A percentile compares a stretch with the other conserved stretches of the same genome.
phyloP scores from a whole-genome alignment of 1,140 invertebrate genomes.

The Calycopis cecrops region DNA sequence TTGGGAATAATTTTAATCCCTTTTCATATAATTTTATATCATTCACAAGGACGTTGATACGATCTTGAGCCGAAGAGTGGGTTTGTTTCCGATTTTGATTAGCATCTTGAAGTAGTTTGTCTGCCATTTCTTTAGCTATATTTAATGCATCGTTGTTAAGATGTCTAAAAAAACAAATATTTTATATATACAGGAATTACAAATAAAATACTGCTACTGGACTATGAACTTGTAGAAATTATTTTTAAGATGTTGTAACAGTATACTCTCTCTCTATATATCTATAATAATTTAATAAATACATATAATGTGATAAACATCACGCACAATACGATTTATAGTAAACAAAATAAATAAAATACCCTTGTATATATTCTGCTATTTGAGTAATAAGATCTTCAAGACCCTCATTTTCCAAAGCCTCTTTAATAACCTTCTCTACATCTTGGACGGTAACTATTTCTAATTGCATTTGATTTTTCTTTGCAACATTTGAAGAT shows the following conservation, averaged over 20 bases:
- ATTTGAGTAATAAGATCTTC: constrained; percentile 79
- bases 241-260: too few species aligned
- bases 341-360: constrained; percentile 32
- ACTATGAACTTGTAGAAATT: too few species aligned
- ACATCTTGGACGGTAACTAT: constrained; percentile 84
- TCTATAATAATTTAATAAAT: neutral
- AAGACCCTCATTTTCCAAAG: constrained; percentile 79
- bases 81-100: constrained; percentile 83
- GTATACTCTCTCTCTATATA: too few species aligned
- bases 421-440: constrained; percentile 77
- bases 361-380: constrained; percentile 77
- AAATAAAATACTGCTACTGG: too few species aligned
- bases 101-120: constrained; percentile 81
- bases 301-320: neutral
- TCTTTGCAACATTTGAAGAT: constrained; percentile 60
- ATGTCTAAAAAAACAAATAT: constrained; percentile 52
- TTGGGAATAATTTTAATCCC: constrained; percentile 82
- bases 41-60: constrained; percentile 83
- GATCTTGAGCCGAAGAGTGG: constrained; percentile 87
- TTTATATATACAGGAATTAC: neutral
- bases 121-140: constrained; percentile 81
- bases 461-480: constrained; percentile 67
- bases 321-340: constrained; percentile 13
- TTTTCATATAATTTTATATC: constrained; percentile 92
- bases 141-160: constrained; percentile 75